A percentile compares a stretch with the other conserved stretches of the same genome.
These are phyloP conservation scores for Pituophis catenifer DNA, from an alignment of 2,113 vertebrate genomes.

Conservation along the genomic window DNA sequence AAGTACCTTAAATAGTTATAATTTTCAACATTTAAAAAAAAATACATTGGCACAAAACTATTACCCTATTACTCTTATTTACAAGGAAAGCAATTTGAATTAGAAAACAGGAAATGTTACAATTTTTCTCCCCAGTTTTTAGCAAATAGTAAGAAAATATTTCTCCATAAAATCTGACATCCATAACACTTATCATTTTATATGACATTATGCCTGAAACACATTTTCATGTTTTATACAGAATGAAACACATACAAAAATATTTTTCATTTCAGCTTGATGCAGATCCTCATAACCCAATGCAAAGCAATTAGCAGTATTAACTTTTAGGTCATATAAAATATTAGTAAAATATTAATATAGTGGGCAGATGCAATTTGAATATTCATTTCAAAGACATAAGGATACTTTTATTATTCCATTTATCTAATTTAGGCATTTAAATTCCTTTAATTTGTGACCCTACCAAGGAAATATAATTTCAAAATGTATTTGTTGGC, in stretches of 20 bases:
- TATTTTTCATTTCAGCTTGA: slow-evolving; percentile 55
- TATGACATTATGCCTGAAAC: slow-evolving; percentile 66
- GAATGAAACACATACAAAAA: slow-evolving; percentile 74
- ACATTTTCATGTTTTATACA: slow-evolving; percentile 79
- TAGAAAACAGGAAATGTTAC: slow-evolving; percentile 57
- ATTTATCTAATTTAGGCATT: slow-evolving; percentile 32
- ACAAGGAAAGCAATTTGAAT: slow-evolving; percentile 65
- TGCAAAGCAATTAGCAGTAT: slow-evolving; percentile 64
- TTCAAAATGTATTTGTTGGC: slow-evolving; percentile 24
- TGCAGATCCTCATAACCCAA: slow-evolving; percentile 68
- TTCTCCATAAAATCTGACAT: slow-evolving; percentile 70
- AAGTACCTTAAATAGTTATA: slow-evolving; percentile 54
- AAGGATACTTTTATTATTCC: slow-evolving; percentile 48
- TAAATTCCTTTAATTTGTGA: slow-evolving; percentile 1
- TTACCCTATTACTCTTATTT: slow-evolving; percentile 71
- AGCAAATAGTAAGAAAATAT: slow-evolving; percentile 72
- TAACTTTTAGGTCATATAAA: slow-evolving; percentile 67
- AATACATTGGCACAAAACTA: slow-evolving; percentile 66
- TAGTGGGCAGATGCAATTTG: slow-evolving; percentile 61
- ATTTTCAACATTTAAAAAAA: slow-evolving; percentile 49
- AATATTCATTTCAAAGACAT: slow-evolving; percentile 39
- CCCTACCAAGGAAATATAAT: slow-evolving; percentile 20
- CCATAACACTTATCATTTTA: slow-evolving; percentile 63
- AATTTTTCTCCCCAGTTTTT: slow-evolving; percentile 52
- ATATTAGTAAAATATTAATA: slow-evolving; percentile 72